Evolutionary conservation across 2,797 vertebrate species (phyloP).

Genomic region (Enteromius thamalakanensis): DNA sequence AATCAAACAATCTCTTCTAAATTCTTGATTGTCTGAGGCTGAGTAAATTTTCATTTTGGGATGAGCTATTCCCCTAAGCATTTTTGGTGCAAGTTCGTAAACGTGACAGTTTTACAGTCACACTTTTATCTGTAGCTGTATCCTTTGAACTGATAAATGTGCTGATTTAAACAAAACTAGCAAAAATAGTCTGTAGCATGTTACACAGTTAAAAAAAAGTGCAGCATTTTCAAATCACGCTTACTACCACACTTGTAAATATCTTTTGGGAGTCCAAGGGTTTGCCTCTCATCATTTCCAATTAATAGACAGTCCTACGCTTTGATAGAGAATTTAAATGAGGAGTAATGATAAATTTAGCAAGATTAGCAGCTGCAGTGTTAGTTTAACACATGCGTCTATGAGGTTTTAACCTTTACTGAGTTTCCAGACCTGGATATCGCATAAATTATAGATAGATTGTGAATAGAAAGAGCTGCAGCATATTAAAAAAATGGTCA

Average conservation of each 20-base stretch:
- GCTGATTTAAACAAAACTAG: not conserved
- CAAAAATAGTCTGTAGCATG: not conserved
- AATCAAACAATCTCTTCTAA: not conserved
- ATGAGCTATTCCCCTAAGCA: not conserved
- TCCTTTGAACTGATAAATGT: not conserved
- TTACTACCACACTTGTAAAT: conserved; percentile 21
- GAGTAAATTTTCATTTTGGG: not conserved
- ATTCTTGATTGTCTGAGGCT: not conserved
- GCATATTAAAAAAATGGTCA: conserved; percentile 52
- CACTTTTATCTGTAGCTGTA: not conserved
- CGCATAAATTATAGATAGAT: conserved; percentile 47
- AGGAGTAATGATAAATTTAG: conserved; percentile 55
- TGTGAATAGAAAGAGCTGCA: conserved; percentile 37
- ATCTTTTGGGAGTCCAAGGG: conserved; percentile 34
- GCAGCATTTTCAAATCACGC: not conserved
- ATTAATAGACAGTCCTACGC: conserved; percentile 39
- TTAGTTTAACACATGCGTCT: conserved; percentile 57
- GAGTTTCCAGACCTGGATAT: conserved; percentile 41
- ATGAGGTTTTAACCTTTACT: conserved; percentile 49
- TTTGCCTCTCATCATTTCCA: conserved; percentile 45
- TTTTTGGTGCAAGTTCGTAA: not conserved
- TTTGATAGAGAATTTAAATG: conserved; percentile 44
- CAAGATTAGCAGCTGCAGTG: conserved; percentile 46
- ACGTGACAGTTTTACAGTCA: not conserved
- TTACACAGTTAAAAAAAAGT: not conserved